A percentile compares a stretch with the other conserved stretches of the same genome.
phyloP scores from a whole-genome alignment of 2,113 vertebrate species.

The Galbula dea region DNA sequence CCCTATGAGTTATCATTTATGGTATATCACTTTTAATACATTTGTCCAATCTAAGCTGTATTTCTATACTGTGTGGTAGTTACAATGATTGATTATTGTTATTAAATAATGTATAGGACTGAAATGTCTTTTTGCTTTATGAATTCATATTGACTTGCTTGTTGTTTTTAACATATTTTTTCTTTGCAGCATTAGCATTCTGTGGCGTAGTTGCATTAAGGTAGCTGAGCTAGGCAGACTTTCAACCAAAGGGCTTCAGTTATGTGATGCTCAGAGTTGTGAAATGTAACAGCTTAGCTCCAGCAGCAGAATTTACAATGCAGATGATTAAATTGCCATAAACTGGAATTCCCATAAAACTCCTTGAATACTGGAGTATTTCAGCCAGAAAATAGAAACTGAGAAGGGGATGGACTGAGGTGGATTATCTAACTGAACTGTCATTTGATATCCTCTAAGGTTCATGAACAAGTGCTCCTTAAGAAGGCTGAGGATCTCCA shows the following conservation, averaged over 20 bases:
- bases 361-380: neutral
- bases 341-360: neutral
- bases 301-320: neutral
- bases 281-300: neutral
- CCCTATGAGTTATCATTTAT: neutral
- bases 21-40: neutral
- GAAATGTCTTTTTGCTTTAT: conserved; percentile 1
- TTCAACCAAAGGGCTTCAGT: neutral
- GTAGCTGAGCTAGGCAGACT: neutral
- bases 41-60: neutral
- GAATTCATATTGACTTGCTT: neutral
- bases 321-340: neutral
- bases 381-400: neutral
- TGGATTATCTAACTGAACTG: neutral
- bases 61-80: neutral
- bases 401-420: neutral
- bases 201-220: neutral
- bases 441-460: neutral
- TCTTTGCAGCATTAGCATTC: neutral
- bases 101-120: neutral
- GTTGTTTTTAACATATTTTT: neutral
- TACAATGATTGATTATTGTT: neutral
- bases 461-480: neutral
- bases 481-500: neutral
- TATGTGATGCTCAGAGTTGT: neutral